These are phyloP conservation scores for Drosophila nannoptera DNA, from an alignment of 1,140 invertebrate species.

Conservation along the genomic window DNA sequence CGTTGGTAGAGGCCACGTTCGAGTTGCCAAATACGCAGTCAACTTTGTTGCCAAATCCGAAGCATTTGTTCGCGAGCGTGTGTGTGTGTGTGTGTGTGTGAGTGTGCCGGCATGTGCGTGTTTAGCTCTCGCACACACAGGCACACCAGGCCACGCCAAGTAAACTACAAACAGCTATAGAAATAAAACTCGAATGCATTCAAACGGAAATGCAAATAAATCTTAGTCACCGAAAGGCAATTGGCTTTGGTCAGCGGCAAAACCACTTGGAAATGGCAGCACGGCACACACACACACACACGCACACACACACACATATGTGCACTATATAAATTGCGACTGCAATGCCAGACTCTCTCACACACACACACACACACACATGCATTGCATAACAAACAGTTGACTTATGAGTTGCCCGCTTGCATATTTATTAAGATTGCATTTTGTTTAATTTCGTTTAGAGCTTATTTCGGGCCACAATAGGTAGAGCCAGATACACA, in stretches of 20 bases:
- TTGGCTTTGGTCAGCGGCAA: conserved; percentile 62
- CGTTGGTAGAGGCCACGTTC: conserved; percentile 14
- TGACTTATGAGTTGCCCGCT: conserved; percentile 17
- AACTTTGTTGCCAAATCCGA: conserved; percentile 56
- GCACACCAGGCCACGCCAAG: conserved; percentile 18
- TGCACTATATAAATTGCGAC: conserved; percentile 1
- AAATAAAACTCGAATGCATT: conserved; percentile 69
- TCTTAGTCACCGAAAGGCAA: conserved; percentile 70
- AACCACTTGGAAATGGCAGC: conserved; percentile 17
- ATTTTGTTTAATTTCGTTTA: conserved; percentile 13
- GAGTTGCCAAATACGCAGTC: conserved; percentile 36
- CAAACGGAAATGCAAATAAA: conserved; percentile 72
- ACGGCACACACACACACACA: neutral
- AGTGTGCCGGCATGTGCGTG: conserved; percentile 21
- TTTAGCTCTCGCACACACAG: conserved; percentile 8
- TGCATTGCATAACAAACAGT: conserved; percentile 10
- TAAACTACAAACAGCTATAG: conserved; percentile 28
- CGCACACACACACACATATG: neutral
- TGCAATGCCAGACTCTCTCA: neutral
- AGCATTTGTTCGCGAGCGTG: conserved; percentile 1
- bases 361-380: conserved; percentile 2
- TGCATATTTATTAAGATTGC: conserved; percentile 22
- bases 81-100: conserved; percentile 13
- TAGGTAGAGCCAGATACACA: neutral
- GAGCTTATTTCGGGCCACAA: neutral